A percentile compares a stretch with the other conserved stretches of the same genome.
phyloP scores from a whole-genome alignment of 2,797 vertebrate genomes.

The Darevskia nairensis region DNA sequence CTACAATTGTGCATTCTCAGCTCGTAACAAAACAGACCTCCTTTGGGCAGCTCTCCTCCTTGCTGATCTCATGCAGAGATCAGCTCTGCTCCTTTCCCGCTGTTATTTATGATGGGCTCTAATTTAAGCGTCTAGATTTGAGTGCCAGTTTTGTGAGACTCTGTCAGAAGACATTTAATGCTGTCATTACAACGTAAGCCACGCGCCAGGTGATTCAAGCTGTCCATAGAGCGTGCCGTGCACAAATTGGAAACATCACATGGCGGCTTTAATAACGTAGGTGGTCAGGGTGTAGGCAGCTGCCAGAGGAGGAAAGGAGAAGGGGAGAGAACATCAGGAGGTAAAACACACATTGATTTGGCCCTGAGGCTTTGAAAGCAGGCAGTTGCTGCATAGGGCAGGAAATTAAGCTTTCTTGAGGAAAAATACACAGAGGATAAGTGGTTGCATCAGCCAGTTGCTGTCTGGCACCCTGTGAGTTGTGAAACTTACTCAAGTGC shows the following conservation, averaged over 20 bases:
- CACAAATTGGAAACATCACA: slow-evolving; percentile 48
- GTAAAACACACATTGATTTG: slow-evolving; percentile 59
- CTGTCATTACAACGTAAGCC: slow-evolving; percentile 63
- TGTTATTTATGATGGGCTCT: slow-evolving; percentile 38
- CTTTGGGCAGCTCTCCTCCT: slow-evolving; percentile 6
- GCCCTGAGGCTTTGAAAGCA: slow-evolving; percentile 47
- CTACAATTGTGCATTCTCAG: slow-evolving; percentile 1
- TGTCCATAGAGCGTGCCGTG: slow-evolving; percentile 55
- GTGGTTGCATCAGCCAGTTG: slow-evolving; percentile 38
- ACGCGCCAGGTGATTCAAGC: slow-evolving; percentile 57
- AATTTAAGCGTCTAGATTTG: slow-evolving; percentile 50
- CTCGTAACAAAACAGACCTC: slow-evolving; percentile 10
- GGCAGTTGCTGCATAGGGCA: slow-evolving; percentile 40
- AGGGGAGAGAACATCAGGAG: slow-evolving; percentile 43
- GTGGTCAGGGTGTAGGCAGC: rapidly evolving
- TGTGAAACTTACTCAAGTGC: slow-evolving; percentile 43
- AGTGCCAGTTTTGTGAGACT: slow-evolving; percentile 45
- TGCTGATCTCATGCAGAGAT: not conserved
- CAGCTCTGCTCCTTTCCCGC: slow-evolving; percentile 52
- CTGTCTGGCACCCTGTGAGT: slow-evolving; percentile 43
- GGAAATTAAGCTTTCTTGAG: slow-evolving; percentile 37
- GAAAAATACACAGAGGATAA: slow-evolving; percentile 10
- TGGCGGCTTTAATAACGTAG: not conserved
- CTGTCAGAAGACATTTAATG: slow-evolving; percentile 63
- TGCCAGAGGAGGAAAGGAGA: not conserved